Percentiles rank a stretch among this genome's conserved stretches.
phyloP scores from a whole-genome alignment of 2,888 invertebrate genomes.

The Tenthredo distinguenda region DNA sequence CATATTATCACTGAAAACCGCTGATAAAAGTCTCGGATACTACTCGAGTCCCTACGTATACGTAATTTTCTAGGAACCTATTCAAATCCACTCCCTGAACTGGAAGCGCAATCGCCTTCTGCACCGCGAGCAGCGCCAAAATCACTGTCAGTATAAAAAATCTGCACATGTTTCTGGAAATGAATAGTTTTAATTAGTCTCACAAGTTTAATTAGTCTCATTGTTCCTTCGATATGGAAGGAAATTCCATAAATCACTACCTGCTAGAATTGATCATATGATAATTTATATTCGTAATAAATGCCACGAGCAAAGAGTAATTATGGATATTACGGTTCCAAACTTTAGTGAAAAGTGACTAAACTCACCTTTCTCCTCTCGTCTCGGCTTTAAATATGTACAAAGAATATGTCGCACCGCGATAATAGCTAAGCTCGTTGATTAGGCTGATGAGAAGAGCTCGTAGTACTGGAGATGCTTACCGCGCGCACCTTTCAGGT shows the following conservation, averaged over 20 bases:
- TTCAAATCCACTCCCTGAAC: constrained; percentile 62
- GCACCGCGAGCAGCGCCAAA: not conserved
- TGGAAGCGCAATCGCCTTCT: constrained; percentile 75
- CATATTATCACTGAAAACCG: not conserved
- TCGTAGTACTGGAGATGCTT: not conserved
- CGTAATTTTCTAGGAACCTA: not conserved
- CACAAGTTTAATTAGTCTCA: not conserved
- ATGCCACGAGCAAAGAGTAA: not conserved
- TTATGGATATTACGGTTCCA: no score
- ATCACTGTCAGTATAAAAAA: not conserved
- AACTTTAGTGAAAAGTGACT: not conserved
- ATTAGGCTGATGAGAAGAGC: not conserved
- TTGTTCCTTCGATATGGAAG: not conserved
- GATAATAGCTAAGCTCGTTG: not conserved
- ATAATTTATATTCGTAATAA: no score
- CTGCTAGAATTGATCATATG: no score
- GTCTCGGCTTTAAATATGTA: not conserved
- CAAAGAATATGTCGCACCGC: not conserved
- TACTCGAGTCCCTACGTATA: not conserved
- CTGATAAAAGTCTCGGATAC: not conserved
- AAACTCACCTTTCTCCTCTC: constrained; percentile 2
- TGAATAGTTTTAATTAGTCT: not conserved
- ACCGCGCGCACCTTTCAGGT: not conserved
- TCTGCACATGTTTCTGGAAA: not conserved
- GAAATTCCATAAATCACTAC: no score